These are phyloP conservation scores for Tachystola acroxantha DNA, from an alignment of 2,888 invertebrate genomes.

Conservation along the genomic window DNA sequence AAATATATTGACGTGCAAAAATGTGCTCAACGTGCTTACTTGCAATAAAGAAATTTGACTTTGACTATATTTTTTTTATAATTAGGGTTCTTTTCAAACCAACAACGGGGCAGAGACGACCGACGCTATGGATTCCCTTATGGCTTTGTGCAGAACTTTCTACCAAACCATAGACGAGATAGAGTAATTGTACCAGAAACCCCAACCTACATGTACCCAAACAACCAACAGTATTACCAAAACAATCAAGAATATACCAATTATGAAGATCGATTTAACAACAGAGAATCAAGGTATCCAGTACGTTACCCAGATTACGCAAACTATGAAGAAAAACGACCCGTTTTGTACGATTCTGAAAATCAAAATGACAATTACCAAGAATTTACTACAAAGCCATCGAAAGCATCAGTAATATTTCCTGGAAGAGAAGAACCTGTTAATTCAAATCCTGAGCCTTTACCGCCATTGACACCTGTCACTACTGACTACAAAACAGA, in stretches of 20 bases:
- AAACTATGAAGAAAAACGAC: neutral
- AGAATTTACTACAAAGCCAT: too few relatives aligned
- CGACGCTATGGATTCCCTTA: slow-evolving; percentile 24
- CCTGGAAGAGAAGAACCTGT: neutral
- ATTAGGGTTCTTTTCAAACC: slow-evolving; percentile 29
- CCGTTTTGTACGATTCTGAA: slow-evolving; percentile 1
- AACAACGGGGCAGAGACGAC: slow-evolving; percentile 27
- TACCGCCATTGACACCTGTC: neutral
- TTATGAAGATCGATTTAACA: neutral
- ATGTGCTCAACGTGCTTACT: too few relatives aligned
- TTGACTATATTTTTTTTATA: too few relatives aligned
- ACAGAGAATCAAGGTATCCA: too few relatives aligned
- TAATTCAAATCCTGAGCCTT: neutral
- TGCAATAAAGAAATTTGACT: too few relatives aligned
- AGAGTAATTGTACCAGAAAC: slow-evolving; percentile 25
- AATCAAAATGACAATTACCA: neutral
- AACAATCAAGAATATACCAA: slow-evolving; percentile 8
- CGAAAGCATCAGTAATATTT: too few relatives aligned
- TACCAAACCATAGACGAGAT: slow-evolving; percentile 24
- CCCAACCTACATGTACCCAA: slow-evolving; percentile 18
- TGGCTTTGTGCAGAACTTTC: slow-evolving; percentile 19
- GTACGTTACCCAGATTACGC: slow-evolving; percentile 2
- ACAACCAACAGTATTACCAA: slow-evolving; percentile 16
- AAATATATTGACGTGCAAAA: too few relatives aligned
- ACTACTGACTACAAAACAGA: neutral